Conservation (phyloP, 2,113 vertebrate species). For the Catharus bicknelli region DNA sequence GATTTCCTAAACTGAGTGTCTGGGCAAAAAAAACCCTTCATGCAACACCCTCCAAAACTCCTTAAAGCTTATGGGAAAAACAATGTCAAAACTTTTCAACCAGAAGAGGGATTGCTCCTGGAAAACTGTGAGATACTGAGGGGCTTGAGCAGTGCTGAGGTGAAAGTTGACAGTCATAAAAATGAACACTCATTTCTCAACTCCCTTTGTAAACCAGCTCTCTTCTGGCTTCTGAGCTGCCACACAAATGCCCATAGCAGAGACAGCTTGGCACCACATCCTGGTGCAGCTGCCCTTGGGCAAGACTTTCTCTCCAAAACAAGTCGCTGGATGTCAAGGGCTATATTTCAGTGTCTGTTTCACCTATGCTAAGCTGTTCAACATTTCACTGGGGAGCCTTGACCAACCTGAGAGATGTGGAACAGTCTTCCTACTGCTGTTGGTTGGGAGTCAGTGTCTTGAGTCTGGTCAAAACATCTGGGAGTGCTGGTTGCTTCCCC, state of each 20-base stretch:
- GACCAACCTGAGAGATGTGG: not conserved
- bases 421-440: not conserved
- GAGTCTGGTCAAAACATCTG: not conserved
- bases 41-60: not conserved
- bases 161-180: not conserved
- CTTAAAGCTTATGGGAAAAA: not conserved
- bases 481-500: not conserved
- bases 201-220: not conserved
- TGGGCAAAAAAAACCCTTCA: accelerated
- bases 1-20: not conserved
- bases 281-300: not conserved
- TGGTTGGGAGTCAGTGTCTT: not conserved
- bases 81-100: not conserved
- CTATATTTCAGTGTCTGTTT: not conserved
- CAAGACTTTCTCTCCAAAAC: not conserved
- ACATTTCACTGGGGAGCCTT: not conserved
- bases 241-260: not conserved
- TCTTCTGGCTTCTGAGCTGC: not conserved
- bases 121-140: not conserved
- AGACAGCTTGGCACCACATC: not conserved
- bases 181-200: not conserved
- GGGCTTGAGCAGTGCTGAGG: not conserved
- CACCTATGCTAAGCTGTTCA: not conserved
- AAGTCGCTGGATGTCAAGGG: not conserved
- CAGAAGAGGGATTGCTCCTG: not conserved